Evolutionary conservation across 2,797 vertebrate species (phyloP).

Genomic region (Jordanella pulchra): DNA sequence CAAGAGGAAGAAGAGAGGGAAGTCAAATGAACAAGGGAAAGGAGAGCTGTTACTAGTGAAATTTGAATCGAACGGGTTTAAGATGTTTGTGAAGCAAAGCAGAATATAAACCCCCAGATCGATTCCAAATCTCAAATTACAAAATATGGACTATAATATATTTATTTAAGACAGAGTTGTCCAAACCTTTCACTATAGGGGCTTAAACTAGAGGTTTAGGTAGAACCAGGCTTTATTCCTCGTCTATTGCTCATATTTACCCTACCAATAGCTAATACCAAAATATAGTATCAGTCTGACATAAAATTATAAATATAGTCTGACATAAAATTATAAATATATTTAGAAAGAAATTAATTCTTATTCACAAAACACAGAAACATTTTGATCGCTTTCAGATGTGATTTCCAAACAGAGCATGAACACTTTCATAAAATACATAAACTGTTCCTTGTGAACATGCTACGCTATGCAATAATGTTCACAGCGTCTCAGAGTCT

Average conservation of each 20-base stretch:
- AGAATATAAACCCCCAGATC: constrained; percentile 64
- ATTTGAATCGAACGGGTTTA: constrained; percentile 63
- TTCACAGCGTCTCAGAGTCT: constrained; percentile 39
- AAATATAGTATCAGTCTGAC: neutral
- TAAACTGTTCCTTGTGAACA: constrained; percentile 19
- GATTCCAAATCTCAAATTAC: constrained; percentile 28
- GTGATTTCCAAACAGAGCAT: neutral
- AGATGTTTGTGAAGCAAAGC: constrained; percentile 61
- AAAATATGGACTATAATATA: constrained; percentile 5
- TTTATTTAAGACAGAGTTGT: no score
- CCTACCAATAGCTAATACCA: neutral
- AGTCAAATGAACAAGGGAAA: constrained; percentile 20
- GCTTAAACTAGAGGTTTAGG: neutral
- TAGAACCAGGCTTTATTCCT: neutral
- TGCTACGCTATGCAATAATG: constrained; percentile 51
- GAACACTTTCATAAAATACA: constrained; percentile 4
- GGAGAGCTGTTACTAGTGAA: constrained; percentile 54
- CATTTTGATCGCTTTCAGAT: constrained; percentile 37
- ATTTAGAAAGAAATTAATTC: neutral
- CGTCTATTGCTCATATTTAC: neutral
- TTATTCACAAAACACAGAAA: constrained; percentile 10
- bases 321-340: neutral
- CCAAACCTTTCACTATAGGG: no score
- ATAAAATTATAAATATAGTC: neutral
- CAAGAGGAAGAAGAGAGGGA: constrained; percentile 35